These are phyloP conservation scores for Podarcis cretensis DNA, from an alignment of 2,113 vertebrate species.

Conservation along the genomic window DNA sequence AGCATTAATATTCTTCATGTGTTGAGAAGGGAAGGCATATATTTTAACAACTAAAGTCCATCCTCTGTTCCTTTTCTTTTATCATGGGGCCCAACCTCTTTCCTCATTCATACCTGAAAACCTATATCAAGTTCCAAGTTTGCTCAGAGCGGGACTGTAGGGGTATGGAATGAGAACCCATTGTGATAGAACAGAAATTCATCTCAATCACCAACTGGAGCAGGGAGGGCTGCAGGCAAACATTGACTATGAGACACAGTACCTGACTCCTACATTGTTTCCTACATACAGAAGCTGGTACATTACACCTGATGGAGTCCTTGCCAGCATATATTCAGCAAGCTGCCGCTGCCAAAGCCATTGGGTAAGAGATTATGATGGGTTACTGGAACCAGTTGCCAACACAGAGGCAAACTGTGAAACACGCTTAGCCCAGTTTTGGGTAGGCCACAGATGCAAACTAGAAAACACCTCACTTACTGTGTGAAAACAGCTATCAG, in stretches of 20 bases:
- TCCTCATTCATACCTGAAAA: background rate
- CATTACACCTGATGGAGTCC: conserved; percentile 48
- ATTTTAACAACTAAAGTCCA: background rate
- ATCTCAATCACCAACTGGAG: background rate
- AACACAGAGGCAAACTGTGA: background rate
- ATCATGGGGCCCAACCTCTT: background rate
- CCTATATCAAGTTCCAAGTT: background rate
- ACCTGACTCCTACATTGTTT: background rate
- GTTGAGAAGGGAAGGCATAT: background rate
- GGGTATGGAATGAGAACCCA: background rate
- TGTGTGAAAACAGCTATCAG: background rate
- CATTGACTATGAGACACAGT: conserved; percentile 2
- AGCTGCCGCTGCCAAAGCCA: conserved; percentile 83
- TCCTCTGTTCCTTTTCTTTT: background rate
- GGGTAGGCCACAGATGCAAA: background rate
- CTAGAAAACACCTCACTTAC: background rate
- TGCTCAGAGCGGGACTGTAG: background rate
- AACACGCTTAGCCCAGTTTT: background rate
- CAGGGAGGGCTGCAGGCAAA: background rate
- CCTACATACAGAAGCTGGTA: conserved; percentile 22
- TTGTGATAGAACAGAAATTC: background rate
- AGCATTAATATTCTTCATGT: background rate
- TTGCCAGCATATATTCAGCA: conserved; percentile 78
- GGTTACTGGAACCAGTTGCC: background rate
- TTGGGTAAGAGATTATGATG: conserved; percentile 65